Percentiles rank a stretch among this genome's conserved stretches.
Evolutionary conservation across 2,797 vertebrate genomes (phyloP).

Genomic region (Dendrocincla tyrannina): DNA sequence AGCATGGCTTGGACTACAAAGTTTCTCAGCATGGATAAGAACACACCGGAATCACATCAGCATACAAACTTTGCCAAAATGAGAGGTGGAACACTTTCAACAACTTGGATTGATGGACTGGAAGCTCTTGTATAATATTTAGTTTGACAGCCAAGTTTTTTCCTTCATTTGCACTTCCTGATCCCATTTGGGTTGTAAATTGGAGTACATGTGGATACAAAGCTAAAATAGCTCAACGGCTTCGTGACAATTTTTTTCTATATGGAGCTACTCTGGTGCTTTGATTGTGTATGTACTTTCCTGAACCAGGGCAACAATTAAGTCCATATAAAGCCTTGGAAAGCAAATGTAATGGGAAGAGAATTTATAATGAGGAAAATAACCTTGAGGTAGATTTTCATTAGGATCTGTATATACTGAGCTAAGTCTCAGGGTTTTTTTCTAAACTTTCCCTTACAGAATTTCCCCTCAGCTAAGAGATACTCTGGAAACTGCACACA

Average conservation of each 20-base stretch:
- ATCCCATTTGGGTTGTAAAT: background rate
- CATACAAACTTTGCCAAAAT: background rate
- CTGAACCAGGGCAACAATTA: background rate
- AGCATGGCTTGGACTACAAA: background rate
- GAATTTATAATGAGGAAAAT: background rate
- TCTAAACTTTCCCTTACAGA: background rate
- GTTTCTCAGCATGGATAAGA: background rate
- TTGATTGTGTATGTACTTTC: background rate
- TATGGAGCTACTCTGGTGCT: background rate
- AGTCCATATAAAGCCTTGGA: background rate
- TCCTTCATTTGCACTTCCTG: background rate
- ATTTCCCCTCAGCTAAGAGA: background rate
- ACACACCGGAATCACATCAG: background rate
- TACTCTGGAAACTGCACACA: background rate
- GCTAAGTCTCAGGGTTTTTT: background rate
- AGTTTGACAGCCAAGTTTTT: background rate
- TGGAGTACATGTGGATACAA: background rate
- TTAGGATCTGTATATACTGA: background rate
- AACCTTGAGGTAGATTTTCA: background rate
- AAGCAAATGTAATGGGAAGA: background rate
- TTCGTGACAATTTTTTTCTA: background rate
- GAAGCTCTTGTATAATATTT: background rate
- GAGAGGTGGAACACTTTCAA: background rate
- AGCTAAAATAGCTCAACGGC: background rate
- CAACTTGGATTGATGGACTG: background rate